Percentiles rank a stretch among this genome's conserved stretches.
phyloP scores from a whole-genome alignment of 2,797 vertebrate genomes.

The Sebastes umbrosus region DNA sequence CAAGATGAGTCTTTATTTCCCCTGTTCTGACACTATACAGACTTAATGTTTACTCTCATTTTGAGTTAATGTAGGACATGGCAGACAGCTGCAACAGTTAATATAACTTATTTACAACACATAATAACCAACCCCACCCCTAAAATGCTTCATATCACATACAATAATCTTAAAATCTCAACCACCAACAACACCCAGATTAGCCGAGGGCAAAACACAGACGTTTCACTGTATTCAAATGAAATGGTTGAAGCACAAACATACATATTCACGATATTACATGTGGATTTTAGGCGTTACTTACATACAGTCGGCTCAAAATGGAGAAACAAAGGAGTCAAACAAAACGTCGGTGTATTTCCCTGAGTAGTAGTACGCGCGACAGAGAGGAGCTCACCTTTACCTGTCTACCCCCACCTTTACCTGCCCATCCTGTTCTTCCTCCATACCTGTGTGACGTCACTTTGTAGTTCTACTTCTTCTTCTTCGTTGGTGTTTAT shows the following conservation, averaged over 20 bases:
- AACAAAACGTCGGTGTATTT: slow-evolving; percentile 12
- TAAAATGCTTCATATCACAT: not conserved
- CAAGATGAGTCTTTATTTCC: not conserved
- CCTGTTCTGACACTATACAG: not conserved
- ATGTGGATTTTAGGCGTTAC: not conserved
- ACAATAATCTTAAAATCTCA: not conserved
- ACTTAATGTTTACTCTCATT: not conserved
- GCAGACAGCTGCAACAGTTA: not conserved
- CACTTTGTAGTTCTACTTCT: not conserved
- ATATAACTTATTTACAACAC: not conserved
- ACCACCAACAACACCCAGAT: not conserved
- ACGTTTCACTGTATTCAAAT: not conserved
- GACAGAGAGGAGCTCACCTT: slow-evolving; percentile 47
- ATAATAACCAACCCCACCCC: not conserved
- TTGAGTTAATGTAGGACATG: not conserved
- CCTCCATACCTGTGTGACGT: slow-evolving; percentile 11
- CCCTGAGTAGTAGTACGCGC: not conserved
- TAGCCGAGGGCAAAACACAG: not conserved
- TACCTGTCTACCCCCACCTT: slow-evolving; percentile 49
- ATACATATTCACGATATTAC: not conserved
- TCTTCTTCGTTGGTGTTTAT: not conserved
- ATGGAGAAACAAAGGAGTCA: slow-evolving; percentile 29
- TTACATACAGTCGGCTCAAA: slow-evolving; percentile 36
- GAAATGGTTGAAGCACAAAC: not conserved
- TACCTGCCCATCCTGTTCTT: slow-evolving; percentile 12